Conservation (phyloP, 2,797 vertebrate species). For the Rhyacichthys aspro region DNA sequence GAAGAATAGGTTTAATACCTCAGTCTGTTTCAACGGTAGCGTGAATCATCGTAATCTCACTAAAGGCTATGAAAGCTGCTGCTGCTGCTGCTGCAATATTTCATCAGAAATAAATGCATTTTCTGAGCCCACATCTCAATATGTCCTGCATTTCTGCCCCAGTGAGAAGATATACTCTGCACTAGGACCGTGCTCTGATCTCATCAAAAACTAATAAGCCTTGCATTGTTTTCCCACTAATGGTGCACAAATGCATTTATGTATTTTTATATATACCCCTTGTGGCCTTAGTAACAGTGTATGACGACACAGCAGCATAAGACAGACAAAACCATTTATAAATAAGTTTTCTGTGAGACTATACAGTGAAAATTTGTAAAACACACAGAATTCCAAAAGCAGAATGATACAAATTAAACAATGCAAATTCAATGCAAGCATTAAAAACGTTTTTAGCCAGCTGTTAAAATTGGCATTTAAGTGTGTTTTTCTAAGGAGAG, state of each 20-base stretch:
- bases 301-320: too few relatives aligned
- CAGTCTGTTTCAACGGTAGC: background rate
- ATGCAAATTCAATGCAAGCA: too few relatives aligned
- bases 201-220: conserved; percentile 55
- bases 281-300: too few relatives aligned
- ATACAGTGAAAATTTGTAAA: too few relatives aligned
- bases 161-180: conserved; percentile 29
- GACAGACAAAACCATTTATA: too few relatives aligned
- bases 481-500: background rate
- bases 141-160: conserved; percentile 8
- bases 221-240: conserved; percentile 25
- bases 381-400: too few relatives aligned
- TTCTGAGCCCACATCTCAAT: conserved; percentile 21
- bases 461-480: too few relatives aligned
- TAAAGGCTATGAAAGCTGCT: conserved; percentile 27
- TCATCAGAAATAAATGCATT: conserved; percentile 42
- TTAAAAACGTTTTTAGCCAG: too few relatives aligned
- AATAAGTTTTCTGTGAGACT: too few relatives aligned
- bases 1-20: conserved; percentile 63
- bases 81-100: conserved; percentile 28
- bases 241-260: conserved; percentile 21
- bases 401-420: too few relatives aligned
- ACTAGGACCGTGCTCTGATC: conserved; percentile 33
- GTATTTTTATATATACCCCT: too few relatives aligned
- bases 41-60: conserved; percentile 31